A percentile compares a stretch with the other conserved stretches of the same genome.
Evolutionary conservation across 2,797 vertebrate species (phyloP).

Genomic region (Iguana delicatissima): DNA sequence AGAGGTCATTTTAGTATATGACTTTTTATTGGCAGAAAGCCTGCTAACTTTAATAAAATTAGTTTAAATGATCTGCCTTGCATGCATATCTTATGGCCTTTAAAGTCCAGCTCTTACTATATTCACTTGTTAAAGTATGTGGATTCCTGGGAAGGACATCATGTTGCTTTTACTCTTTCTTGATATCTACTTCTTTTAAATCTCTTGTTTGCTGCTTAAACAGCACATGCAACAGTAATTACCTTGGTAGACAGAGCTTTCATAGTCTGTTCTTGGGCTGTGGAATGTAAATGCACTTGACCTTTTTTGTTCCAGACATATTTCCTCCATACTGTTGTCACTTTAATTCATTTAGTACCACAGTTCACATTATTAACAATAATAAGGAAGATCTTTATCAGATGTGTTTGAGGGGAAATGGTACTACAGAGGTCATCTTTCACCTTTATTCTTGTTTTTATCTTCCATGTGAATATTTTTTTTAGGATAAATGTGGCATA

Average conservation of each 20-base stretch:
- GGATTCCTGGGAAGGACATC: not conserved
- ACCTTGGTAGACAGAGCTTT: constrained; percentile 44
- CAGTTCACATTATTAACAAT: constrained; percentile 36
- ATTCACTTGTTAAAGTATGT: constrained; percentile 37
- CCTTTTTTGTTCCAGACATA: constrained; percentile 28
- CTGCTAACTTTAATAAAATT: not conserved
- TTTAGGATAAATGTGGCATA: not conserved
- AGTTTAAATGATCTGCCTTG: constrained; percentile 23
- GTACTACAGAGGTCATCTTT: constrained; percentile 34
- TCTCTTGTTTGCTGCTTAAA: constrained; percentile 33
- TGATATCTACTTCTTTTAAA: not conserved
- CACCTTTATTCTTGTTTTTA: not conserved
- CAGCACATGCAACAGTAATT: constrained; percentile 11
- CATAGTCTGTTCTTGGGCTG: constrained; percentile 28
- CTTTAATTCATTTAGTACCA: constrained; percentile 29
- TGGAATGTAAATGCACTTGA: constrained; percentile 48
- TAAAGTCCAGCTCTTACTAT: constrained; percentile 33
- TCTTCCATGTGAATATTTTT: not conserved
- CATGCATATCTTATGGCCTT: constrained; percentile 3
- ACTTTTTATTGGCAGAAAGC: constrained; percentile 41
- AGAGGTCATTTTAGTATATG: constrained; percentile 37
- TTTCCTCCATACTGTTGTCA: constrained; percentile 33
- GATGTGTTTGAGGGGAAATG: not conserved
- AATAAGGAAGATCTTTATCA: constrained; percentile 9
- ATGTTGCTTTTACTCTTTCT: not conserved